Conservation (phyloP, 2,888 invertebrate genomes). For the Taphrorychus bicolor region DNA sequence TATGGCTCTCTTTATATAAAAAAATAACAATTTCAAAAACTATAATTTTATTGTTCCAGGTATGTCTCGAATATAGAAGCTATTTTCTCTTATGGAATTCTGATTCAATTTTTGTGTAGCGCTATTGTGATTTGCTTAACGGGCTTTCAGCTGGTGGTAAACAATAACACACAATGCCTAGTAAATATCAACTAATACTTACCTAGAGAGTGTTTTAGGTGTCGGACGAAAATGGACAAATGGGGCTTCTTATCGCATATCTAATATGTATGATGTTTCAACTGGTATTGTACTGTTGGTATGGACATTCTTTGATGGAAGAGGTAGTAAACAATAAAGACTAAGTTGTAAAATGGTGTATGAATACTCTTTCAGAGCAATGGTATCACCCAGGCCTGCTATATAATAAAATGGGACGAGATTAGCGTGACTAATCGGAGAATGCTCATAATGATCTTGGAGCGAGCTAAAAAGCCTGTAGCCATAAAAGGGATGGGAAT, state of each 20-base stretch:
- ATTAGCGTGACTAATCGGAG: slow-evolving; percentile 40
- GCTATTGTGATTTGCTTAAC: slow-evolving; percentile 43
- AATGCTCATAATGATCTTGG: slow-evolving; percentile 45
- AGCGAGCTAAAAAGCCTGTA: slow-evolving; percentile 44
- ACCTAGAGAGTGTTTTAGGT: slow-evolving; percentile 39
- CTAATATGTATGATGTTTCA: slow-evolving; percentile 45
- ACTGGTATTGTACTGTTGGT: slow-evolving; percentile 46
- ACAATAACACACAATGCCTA: background rate
- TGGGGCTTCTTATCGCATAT: slow-evolving; percentile 41
- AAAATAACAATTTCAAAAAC: background rate
- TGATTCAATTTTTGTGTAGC: slow-evolving; percentile 43
- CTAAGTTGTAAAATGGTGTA: background rate
- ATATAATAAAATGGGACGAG: slow-evolving; percentile 43
- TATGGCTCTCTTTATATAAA: slow-evolving; percentile 12
- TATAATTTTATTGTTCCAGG: slow-evolving; percentile 9
- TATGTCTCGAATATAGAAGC: slow-evolving; percentile 33
- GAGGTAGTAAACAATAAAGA: slow-evolving; percentile 31
- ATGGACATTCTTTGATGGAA: slow-evolving; percentile 45
- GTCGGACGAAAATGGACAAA: slow-evolving; percentile 39
- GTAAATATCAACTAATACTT: background rate
- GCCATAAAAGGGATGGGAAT: slow-evolving; percentile 41
- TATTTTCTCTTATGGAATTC: slow-evolving; percentile 42
- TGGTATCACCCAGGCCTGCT: slow-evolving; percentile 43
- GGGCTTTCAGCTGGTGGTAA: slow-evolving; percentile 45
- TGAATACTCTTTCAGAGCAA: slow-evolving; percentile 40